Evolutionary conservation across 2,113 vertebrate genomes (phyloP).

Genomic region (Gymnogyps californianus): DNA sequence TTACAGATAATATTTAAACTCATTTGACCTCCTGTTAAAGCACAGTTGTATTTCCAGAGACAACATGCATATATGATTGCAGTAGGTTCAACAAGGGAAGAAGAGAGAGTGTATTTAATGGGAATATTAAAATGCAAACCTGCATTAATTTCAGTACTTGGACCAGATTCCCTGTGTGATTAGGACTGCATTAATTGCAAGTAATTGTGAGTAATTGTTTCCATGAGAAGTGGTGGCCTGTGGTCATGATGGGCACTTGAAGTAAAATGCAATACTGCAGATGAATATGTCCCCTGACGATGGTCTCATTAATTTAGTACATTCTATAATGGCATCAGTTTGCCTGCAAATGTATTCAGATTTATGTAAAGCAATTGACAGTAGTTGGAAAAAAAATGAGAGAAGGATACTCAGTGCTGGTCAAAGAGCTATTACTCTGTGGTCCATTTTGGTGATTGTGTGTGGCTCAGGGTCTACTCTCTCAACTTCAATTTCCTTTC

Average conservation of each 20-base stretch:
- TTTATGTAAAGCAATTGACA: slow-evolving; percentile 8
- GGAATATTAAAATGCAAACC: background rate
- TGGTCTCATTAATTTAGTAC: slow-evolving; percentile 3
- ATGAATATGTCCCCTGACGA: background rate
- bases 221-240: background rate
- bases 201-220: background rate
- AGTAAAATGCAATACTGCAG: background rate
- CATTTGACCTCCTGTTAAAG: background rate
- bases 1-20: background rate
- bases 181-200: background rate
- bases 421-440: slow-evolving; percentile 11
- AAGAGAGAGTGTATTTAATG: background rate
- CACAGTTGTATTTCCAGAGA: background rate
- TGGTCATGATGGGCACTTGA: background rate
- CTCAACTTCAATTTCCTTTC: background rate
- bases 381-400: background rate
- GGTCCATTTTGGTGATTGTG: background rate
- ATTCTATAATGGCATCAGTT: background rate
- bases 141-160: background rate
- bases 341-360: background rate
- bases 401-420: background rate
- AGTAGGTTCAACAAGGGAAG: background rate
- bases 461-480: background rate
- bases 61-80: background rate
- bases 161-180: background rate